Evolutionary conservation across 1,140 invertebrate genomes (phyloP).

Genomic region (Colletes latitarsis): DNA sequence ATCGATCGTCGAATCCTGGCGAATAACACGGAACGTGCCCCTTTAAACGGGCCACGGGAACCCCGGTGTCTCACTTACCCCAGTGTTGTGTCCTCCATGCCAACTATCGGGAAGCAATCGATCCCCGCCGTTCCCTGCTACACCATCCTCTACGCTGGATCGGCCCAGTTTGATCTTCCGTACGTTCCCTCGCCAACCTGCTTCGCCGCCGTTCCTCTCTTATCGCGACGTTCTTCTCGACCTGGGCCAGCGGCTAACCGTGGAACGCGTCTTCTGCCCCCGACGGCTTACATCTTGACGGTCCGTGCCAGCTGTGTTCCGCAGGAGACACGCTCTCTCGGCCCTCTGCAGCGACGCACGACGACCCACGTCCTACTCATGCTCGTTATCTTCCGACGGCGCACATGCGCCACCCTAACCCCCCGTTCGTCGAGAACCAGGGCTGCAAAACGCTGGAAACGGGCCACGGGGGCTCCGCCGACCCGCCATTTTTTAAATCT

Average conservation of each 20-base stretch:
- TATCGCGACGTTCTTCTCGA: conserved; percentile 7
- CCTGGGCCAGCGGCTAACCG: conserved; percentile 50
- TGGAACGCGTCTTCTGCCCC: conserved; percentile 21
- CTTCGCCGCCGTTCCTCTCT: not conserved
- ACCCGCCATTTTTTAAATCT: conserved; percentile 19
- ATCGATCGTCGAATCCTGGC: conserved; percentile 33
- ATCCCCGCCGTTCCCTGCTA: conserved; percentile 58
- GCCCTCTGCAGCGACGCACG: conserved; percentile 47
- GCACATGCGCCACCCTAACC: conserved; percentile 44
- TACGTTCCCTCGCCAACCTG: not conserved
- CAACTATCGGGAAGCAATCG: conserved; percentile 61
- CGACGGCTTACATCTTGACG: conserved; percentile 62
- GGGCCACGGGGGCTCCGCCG: not conserved
- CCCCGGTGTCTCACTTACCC: conserved; percentile 54
- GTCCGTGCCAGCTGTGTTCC: conserved; percentile 46
- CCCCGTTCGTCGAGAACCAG: conserved; percentile 9
- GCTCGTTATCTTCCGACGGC: conserved; percentile 20
- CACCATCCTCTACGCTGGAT: conserved; percentile 50
- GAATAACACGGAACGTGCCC: not conserved
- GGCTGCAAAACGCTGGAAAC: not conserved
- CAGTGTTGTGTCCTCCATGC: conserved; percentile 61
- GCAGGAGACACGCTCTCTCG: conserved; percentile 59
- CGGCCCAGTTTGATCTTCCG: conserved; percentile 4
- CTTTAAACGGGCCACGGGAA: conserved; percentile 7
- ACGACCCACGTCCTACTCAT: conserved; percentile 54